Evolutionary conservation across 2,888 invertebrate species (phyloP).

Genomic region (Petrophora chlorosata): DNA sequence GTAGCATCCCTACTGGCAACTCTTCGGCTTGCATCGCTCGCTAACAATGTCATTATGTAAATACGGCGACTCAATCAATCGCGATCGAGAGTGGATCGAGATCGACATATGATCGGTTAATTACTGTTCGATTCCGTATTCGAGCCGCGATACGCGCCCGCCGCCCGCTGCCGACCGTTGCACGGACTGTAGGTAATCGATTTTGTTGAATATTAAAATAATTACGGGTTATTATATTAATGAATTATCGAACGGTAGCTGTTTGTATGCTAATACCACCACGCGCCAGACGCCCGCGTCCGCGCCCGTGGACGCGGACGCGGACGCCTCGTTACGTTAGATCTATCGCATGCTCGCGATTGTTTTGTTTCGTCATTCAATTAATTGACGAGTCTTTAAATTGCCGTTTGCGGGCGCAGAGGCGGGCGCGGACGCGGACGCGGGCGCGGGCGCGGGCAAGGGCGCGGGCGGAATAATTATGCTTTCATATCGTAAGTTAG

Average conservation of each 20-base stretch:
- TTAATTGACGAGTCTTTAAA: conserved; percentile 15
- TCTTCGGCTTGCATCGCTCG: conserved; percentile 63
- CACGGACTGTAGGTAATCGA: conserved; percentile 38
- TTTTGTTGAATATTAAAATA: conserved; percentile 51
- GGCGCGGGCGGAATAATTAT: neutral
- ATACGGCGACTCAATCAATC: conserved; percentile 54
- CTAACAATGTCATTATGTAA: conserved; percentile 78
- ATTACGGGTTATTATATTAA: conserved; percentile 50
- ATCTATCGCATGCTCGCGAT: conserved; percentile 16
- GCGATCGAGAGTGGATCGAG: conserved; percentile 68
- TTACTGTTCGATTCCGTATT: conserved; percentile 39
- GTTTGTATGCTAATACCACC: conserved; percentile 43
- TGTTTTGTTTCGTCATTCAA: conserved; percentile 17
- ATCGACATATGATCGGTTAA: conserved; percentile 62
- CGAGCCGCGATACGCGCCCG: conserved; percentile 5
- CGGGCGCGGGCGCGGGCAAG: too few relatives aligned
- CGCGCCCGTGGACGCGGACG: too few relatives aligned
- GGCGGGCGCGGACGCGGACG: too few relatives aligned
- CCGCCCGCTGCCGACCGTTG: neutral
- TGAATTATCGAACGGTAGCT: conserved; percentile 45
- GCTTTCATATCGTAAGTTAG: neutral
- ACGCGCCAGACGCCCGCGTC: too few relatives aligned
- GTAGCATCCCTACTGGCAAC: conserved; percentile 23
- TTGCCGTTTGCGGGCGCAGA: neutral
- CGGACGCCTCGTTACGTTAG: conserved; percentile 17